Evolutionary conservation across 1,140 invertebrate species (phyloP).

Genomic region (Micrasema longulum): DNA sequence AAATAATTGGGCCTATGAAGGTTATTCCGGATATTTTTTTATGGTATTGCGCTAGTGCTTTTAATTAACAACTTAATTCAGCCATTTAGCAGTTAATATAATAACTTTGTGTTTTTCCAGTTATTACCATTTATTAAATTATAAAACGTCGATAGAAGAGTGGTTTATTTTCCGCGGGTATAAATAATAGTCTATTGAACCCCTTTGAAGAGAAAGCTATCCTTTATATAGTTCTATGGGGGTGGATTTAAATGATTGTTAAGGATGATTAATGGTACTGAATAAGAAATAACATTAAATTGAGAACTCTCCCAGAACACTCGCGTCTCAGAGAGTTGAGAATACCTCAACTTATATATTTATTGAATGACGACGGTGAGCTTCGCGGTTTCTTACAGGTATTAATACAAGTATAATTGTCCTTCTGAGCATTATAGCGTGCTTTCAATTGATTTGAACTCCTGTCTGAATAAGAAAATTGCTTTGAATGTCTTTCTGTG

Average conservation of each 20-base stretch:
- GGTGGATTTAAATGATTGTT: constrained; percentile 18
- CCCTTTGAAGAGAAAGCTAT: constrained; percentile 5
- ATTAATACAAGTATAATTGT: neutral
- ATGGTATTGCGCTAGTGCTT: too few species aligned
- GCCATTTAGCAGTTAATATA: too few species aligned
- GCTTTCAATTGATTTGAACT: too few species aligned
- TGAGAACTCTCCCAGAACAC: neutral
- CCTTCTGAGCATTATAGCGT: too few species aligned
- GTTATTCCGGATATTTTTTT: too few species aligned
- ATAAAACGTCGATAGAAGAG: too few species aligned
- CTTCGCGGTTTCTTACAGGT: constrained; percentile 2
- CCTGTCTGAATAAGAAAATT: too few species aligned
- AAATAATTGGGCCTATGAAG: too few species aligned
- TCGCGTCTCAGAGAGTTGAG: neutral
- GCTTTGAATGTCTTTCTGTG: too few species aligned
- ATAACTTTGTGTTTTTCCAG: too few species aligned
- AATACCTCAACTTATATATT: neutral
- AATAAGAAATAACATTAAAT: constrained; percentile 21
- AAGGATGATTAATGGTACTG: constrained; percentile 20
- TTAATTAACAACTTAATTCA: too few species aligned
- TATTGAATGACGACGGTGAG: constrained; percentile 14
- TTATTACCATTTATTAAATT: too few species aligned
- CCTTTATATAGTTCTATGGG: neutral
- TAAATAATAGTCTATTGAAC: constrained; percentile 24
- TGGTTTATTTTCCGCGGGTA: neutral